Evolutionary conservation across 2,113 vertebrate genomes (phyloP).

Genomic region (Vulpes lagopus): DNA sequence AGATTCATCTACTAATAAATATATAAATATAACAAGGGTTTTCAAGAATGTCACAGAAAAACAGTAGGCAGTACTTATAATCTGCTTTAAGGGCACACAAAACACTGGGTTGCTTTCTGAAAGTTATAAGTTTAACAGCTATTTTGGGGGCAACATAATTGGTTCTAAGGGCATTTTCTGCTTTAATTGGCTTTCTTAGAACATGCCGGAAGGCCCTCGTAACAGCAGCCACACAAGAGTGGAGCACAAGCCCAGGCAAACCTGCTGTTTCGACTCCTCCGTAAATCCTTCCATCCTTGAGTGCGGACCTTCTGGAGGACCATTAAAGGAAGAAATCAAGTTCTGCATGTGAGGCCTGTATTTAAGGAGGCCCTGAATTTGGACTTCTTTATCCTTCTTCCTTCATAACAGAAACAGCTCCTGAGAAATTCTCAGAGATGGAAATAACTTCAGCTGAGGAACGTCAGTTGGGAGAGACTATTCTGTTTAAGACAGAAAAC

Average conservation of each 20-base stretch:
- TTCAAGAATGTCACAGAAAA: neutral
- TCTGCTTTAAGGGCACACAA: neutral
- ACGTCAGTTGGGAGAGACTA: neutral
- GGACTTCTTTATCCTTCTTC: neutral
- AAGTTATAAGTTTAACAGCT: neutral
- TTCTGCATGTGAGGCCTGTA: neutral
- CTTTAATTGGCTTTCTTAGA: constrained; percentile 22
- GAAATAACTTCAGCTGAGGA: constrained; percentile 31
- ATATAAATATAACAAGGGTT: neutral
- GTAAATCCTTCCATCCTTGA: neutral
- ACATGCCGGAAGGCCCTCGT: accelerated
- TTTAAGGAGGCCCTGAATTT: neutral
- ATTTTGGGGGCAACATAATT: accelerated
- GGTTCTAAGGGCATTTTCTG: neutral
- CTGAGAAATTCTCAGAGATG: constrained; percentile 36
- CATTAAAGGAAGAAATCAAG: neutral
- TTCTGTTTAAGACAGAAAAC: neutral
- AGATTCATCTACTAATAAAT: neutral
- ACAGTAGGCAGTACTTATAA: no score
- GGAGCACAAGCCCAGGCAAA: neutral
- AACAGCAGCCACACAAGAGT: neutral
- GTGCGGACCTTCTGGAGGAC: neutral
- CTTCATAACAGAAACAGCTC: neutral
- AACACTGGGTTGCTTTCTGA: neutral
- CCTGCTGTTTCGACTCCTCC: neutral